phyloP scores from a whole-genome alignment of 2,888 invertebrate species.

The Melanchra persicariae region DNA sequence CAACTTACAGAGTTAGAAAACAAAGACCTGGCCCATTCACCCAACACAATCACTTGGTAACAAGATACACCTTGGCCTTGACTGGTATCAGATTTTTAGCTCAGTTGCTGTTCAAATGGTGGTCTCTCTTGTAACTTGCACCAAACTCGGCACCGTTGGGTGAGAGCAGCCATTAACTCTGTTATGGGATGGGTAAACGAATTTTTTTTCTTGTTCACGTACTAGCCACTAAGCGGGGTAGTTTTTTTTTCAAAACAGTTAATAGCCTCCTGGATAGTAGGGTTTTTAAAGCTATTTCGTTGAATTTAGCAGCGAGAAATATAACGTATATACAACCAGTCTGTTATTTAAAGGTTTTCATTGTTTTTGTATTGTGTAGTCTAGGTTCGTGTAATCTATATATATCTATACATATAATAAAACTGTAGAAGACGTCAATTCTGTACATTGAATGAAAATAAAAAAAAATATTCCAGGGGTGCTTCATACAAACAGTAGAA shows the following conservation, averaged over 20 bases:
- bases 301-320: constrained; percentile 30
- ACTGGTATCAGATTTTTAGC: too few species aligned
- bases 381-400: background rate
- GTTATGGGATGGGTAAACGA: constrained; percentile 79
- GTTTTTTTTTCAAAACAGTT: constrained; percentile 73
- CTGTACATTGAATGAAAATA: too few species aligned
- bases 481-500: too few species aligned
- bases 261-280: constrained; percentile 66
- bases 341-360: constrained; percentile 21
- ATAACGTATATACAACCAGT: constrained; percentile 8
- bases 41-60: too few species aligned
- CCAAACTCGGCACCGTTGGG: constrained; percentile 59
- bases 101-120: background rate
- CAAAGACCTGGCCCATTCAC: too few species aligned
- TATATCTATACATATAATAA: too few species aligned
- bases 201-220: constrained; percentile 74
- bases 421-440: too few species aligned
- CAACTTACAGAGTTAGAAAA: too few species aligned
- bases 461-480: too few species aligned
- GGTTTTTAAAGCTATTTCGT: constrained; percentile 30
- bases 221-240: constrained; percentile 74
- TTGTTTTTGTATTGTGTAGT: background rate
- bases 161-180: constrained; percentile 79
- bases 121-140: constrained; percentile 27
- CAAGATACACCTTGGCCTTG: too few species aligned